Evolutionary conservation across 2,113 vertebrate genomes (phyloP), one percentile per base, ranked within the genome.

Genomic region (Hemiscyllium ocellatum): DNA sequence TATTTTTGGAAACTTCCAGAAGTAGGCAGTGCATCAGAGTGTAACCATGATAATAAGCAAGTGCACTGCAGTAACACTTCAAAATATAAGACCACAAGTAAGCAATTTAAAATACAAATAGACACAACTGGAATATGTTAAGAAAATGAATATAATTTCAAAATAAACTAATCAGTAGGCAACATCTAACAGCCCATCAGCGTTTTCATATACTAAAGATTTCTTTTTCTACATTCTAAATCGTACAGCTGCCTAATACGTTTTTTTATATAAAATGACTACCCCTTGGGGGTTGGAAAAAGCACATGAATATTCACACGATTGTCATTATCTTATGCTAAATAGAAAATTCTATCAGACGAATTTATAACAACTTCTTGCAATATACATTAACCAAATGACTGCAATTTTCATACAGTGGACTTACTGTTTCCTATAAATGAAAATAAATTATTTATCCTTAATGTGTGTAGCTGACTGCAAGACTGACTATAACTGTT

Each of bases 1-100:
- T 98, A 98, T 98, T 98, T 98, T 98, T 98, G 97, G 98, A 98
- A 98, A 98, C 97, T 98, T 98, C 98, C 97, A 98, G 98, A 97
- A 98, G 98, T 98, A 97, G 97, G 97, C 97, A 97, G 97, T 97
- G 97, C 97, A 97, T 96, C 97, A 97, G 97, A 98, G 98, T 97
- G 97, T 98, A 97, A 98, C 97, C 97, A 97, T 97, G 97, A 97
- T 97, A 97, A 97, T 97, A 98, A 98, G 97, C 97, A 97, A 97
- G 97, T 97, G 97, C 97, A 97, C 97, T 97, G 85, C 97, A 96
- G 96, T 96, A 97, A 97, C 96, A 78, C 96, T 97, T 96, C 96
- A 24, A 65, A 42, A 95, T 96, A 96, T 97, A 97, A 97, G 96
- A 96, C 96, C 95, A 95, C 96, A 97, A 80, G 96, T 97, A 97